Conservation (phyloP, 1,140 invertebrate genomes). For the Drosophila melanogaster region DNA sequence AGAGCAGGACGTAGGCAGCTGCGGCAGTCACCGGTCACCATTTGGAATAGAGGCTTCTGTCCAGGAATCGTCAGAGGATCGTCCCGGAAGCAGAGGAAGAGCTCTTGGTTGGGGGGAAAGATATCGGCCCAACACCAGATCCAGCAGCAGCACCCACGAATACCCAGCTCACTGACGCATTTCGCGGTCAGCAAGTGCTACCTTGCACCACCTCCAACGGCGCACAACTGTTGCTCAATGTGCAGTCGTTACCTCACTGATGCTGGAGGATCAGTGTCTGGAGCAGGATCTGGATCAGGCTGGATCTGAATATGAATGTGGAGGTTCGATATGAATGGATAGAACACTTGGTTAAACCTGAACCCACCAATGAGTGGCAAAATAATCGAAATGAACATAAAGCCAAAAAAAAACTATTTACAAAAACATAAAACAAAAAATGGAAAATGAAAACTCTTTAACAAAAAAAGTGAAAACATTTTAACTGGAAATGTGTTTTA, state of each 20-base stretch:
- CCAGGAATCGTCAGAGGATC: too few relatives aligned
- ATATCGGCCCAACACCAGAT: too few relatives aligned
- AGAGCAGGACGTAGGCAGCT: too few relatives aligned
- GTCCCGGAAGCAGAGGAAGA: too few relatives aligned
- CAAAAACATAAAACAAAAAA: conserved; percentile 70
- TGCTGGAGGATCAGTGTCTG: conserved; percentile 33
- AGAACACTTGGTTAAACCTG: conserved; percentile 56
- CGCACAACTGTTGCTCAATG: conserved; percentile 86
- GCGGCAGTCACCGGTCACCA: too few relatives aligned
- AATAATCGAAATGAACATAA: conserved; percentile 39
- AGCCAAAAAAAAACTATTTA: too few relatives aligned
- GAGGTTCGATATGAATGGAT: conserved; percentile 33
- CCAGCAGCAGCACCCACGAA: too few relatives aligned
- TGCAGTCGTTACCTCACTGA: conserved; percentile 85
- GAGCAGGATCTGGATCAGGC: conserved; percentile 13
- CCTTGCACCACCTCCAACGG: conserved; percentile 87
- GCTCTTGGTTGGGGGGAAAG: too few relatives aligned
- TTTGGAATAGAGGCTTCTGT: too few relatives aligned
- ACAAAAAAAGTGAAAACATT: conserved; percentile 64
- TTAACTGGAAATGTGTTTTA: conserved; percentile 63
- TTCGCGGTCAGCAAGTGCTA: conserved; percentile 88
- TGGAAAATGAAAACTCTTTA: conserved; percentile 60
- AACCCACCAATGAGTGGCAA: conserved; percentile 62
- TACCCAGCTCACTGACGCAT: too few relatives aligned
- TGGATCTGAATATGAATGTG: conserved; percentile 18